phyloP scores from a whole-genome alignment of 2,888 invertebrate species.

The Nycteola revayana region DNA sequence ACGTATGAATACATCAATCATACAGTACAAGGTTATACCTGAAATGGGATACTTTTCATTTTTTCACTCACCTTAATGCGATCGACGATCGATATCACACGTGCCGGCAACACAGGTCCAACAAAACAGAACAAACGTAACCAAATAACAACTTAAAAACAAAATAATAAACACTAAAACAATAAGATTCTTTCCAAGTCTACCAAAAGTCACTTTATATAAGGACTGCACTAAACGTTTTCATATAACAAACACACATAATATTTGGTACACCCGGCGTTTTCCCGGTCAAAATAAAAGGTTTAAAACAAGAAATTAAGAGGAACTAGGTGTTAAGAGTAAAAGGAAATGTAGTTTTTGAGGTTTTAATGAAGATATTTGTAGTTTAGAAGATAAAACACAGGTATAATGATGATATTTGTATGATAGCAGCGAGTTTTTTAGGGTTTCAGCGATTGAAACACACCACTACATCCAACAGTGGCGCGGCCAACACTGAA shows the following conservation, averaged over 20 bases:
- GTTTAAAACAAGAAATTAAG: conserved; percentile 42
- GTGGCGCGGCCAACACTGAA: conserved; percentile 66
- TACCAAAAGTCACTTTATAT: conserved; percentile 50
- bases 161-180: conserved; percentile 39
- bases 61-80: conserved; percentile 46
- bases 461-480: conserved; percentile 50
- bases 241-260: conserved; percentile 41
- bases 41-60: conserved; percentile 9
- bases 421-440: conserved; percentile 38
- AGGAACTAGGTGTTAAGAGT: conserved; percentile 36
- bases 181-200: conserved; percentile 36
- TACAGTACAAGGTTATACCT: too few relatives aligned
- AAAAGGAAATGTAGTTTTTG: conserved; percentile 21
- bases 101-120: conserved; percentile 47
- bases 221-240: conserved; percentile 45
- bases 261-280: conserved; percentile 57
- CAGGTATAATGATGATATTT: conserved; percentile 38
- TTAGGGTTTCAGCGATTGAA: conserved; percentile 34
- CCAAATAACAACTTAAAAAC: conserved; percentile 42
- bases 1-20: too few relatives aligned
- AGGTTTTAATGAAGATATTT: conserved; percentile 24
- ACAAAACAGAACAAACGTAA: conserved; percentile 37
- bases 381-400: conserved; percentile 34
- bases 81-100: conserved; percentile 57
- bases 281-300: conserved; percentile 65